Conservation (phyloP, 2,113 vertebrate species). For the cattle (Bos taurus) region ARS-UCD2.0 NC_037345.1:30102001-30102500, state of each 20-base stretch:
- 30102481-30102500: no score
- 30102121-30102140: conserved; percentile 73
- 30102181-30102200: conserved; percentile 58
- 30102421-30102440: neutral
- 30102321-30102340: neutral
- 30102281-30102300: conserved; percentile 58
- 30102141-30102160: conserved; percentile 57
- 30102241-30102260: conserved; percentile 64
- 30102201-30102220: conserved; percentile 67
- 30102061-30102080: conserved; percentile 63
- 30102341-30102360: neutral
- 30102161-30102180: conserved; percentile 65
- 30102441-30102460: no score
- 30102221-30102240: conserved; percentile 60
- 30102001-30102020: conserved; percentile 65
- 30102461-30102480: no score
- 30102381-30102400: neutral
- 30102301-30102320: neutral
- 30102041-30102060: conserved; percentile 7
- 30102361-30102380: neutral
- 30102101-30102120: conserved; percentile 68
- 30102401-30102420: neutral
- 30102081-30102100: conserved; percentile 73
- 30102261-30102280: conserved; percentile 18
- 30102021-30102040: conserved; percentile 70